phyloP scores from a whole-genome alignment of 2,113 vertebrate genomes.

The Mirounga angustirostris region DNA sequence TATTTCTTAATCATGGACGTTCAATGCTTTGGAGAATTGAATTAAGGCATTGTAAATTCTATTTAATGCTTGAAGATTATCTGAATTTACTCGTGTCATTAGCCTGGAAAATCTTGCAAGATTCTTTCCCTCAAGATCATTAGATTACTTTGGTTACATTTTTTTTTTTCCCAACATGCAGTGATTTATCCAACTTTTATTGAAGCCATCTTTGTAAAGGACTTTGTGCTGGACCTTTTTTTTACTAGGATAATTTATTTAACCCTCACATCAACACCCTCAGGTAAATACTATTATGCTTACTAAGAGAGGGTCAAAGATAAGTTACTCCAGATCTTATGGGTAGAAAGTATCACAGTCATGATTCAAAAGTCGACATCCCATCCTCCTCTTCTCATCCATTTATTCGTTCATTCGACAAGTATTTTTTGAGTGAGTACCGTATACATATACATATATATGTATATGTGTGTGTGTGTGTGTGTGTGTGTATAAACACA shows the following conservation, averaged over 20 bases:
- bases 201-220: slow-evolving; percentile 14
- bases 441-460: too few species aligned
- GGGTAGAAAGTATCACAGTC: neutral
- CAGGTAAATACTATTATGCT: neutral
- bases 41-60: slow-evolving; percentile 72
- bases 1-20: slow-evolving; percentile 66
- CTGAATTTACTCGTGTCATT: slow-evolving; percentile 70
- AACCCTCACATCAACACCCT: neutral
- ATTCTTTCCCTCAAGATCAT: slow-evolving; percentile 40
- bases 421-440: neutral
- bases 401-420: neutral
- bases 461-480: too few species aligned
- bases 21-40: slow-evolving; percentile 69
- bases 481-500: too few species aligned
- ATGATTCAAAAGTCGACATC: neutral
- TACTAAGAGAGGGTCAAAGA: neutral
- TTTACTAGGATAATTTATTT: neutral
- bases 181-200: slow-evolving; percentile 24
- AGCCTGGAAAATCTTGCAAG: slow-evolving; percentile 58
- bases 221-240: neutral
- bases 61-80: slow-evolving; percentile 73
- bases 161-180: neutral
- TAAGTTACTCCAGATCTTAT: neutral
- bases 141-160: slow-evolving; percentile 3
- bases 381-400: neutral